Base-by-base conservation (phyloP, 2,113 vertebrate species). In the Platichthys flesus region DNA sequence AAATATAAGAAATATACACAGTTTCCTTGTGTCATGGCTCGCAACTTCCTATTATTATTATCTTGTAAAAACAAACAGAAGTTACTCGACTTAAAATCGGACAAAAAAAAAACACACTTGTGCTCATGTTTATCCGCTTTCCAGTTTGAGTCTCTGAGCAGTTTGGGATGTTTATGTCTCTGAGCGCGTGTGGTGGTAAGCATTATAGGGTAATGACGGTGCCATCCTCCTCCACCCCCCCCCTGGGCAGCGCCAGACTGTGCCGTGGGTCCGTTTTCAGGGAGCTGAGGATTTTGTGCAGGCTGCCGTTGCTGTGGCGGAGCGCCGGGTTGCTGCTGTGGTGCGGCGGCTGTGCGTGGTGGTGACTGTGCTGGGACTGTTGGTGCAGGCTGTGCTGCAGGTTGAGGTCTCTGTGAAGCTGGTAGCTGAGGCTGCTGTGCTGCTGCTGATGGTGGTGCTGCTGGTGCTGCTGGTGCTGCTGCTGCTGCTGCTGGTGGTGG, bases 131-230 rank as follows among this genome's bases (percentile, higher is more conserved):
- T 55, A 68, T 83, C 81, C 61, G 79, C 76, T 23, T 23, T 91
- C 76, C 84, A 83, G 86, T 87, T 81, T 54, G 24, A 93, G 93
- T 95, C 91, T 94, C 79, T 92, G 90, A 88, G 82, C 85, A 78
- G 79, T 64, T 40, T 16, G 23, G 72, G 77, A 72, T 69, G 83
- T 82, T 73, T 76, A 13, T 65, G 82, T 83, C 64, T 76, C 78
- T 96, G 66, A 65, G 71, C 75, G 24, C 59, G 40, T 45, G 21
- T 21, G 61, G 16, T 37, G 67, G 1, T 54, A 40, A 37, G 75
- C 82, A 92, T 98, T 95, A 99, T 95, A 99, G 96, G 1, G 98
- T 99, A 77, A 99, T 96, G 49, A 98, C 97, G 0, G 97, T 98
- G 78, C 97, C 97, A 0, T 99, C 97, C 88, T 99, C 98, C 92